Evolutionary conservation across 2,888 invertebrate species (phyloP).

Genomic region (Lymantria monacha): DNA sequence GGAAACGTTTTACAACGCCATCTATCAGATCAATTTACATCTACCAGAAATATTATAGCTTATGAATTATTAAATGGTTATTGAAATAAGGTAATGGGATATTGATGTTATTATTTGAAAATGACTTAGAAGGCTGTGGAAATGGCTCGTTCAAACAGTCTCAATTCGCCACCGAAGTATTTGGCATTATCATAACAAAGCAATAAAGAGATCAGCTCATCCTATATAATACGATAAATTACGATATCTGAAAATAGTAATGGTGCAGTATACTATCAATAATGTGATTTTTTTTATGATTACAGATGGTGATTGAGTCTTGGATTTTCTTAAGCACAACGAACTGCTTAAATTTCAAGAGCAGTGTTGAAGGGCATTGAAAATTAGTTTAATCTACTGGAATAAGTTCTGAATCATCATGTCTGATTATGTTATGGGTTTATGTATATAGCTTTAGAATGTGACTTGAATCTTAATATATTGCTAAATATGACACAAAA

Average conservation of each 20-base stretch:
- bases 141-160: too few relatives aligned
- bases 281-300: conserved; percentile 3
- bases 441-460: conserved; percentile 6
- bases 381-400: conserved; percentile 20
- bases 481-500: too few relatives aligned
- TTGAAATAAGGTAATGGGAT: too few relatives aligned
- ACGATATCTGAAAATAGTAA: background rate
- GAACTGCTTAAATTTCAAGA: conserved; percentile 26
- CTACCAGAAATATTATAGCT: too few relatives aligned
- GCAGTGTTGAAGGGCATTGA: conserved; percentile 15
- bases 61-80: too few relatives aligned
- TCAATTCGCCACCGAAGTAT: too few relatives aligned
- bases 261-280: conserved; percentile 6
- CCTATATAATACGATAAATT: conserved; percentile 8
- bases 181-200: conserved; percentile 9
- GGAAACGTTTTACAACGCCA: too few relatives aligned
- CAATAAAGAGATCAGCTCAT: conserved; percentile 13
- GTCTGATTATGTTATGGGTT: conserved; percentile 25
- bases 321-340: conserved; percentile 29
- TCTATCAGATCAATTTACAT: too few relatives aligned
- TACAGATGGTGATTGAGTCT: conserved; percentile 29
- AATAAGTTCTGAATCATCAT: conserved; percentile 12
- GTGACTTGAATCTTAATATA: too few relatives aligned
- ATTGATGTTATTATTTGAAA: too few relatives aligned
- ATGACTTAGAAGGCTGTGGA: too few relatives aligned